Percentiles rank a stretch among this genome's conserved stretches.
phyloP scores from a whole-genome alignment of 92 coral and sea anemone genomes.

The Actinernus sp. region DNA sequence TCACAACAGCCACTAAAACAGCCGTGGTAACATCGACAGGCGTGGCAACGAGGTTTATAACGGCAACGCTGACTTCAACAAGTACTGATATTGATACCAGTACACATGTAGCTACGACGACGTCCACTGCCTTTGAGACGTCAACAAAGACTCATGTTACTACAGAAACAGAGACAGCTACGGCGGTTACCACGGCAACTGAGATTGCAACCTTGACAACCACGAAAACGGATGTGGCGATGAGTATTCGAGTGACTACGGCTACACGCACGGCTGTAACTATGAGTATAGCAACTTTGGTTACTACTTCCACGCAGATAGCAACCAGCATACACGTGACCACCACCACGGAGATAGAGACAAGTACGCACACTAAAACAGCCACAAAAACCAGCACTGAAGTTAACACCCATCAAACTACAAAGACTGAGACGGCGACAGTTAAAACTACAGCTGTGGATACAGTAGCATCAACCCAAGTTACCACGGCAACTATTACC shows the following conservation, averaged over 20 bases:
- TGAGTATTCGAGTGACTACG: conserved; percentile 22
- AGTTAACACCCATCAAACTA: neutral
- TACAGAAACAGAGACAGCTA: conserved; percentile 5
- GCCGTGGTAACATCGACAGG: conserved; percentile 20
- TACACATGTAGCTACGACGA: conserved; percentile 4
- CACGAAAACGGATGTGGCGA: conserved; percentile 33
- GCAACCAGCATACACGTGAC: conserved; percentile 18
- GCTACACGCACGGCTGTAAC: conserved; percentile 13
- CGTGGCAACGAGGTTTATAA: conserved; percentile 24
- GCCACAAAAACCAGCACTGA: neutral
- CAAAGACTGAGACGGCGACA: neutral
- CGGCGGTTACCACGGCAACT: conserved; percentile 32
- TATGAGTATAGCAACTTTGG: conserved; percentile 10
- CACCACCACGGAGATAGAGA: neutral
- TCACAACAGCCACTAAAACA: conserved; percentile 5
- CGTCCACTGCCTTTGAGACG: conserved; percentile 11
- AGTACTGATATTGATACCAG: conserved; percentile 25
- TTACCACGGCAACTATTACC: neutral
- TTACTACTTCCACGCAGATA: conserved; percentile 17
- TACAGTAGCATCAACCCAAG: neutral
- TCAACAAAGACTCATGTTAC: conserved; percentile 8
- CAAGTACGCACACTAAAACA: conserved; percentile 2
- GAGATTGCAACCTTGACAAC: conserved; percentile 23
- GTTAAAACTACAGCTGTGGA: conserved; percentile 1
- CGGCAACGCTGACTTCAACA: conserved; percentile 30